Conservation (phyloP, 2,797 vertebrate species). For the Smutsia gigantea region DNA sequence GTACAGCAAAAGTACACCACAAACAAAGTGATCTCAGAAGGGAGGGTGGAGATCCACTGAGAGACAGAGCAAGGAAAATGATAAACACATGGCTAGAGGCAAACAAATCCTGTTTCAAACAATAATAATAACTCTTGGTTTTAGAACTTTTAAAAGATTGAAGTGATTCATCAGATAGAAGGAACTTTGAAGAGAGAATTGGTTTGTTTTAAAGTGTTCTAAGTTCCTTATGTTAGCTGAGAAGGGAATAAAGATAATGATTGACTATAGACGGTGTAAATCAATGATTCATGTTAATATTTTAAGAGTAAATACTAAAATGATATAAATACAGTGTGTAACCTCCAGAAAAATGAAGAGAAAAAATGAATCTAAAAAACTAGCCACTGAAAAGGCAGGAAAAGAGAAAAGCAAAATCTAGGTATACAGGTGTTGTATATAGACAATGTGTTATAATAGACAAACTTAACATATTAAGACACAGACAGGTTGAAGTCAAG, state of each 20-base stretch:
- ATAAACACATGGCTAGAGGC: not conserved
- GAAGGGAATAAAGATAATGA: not conserved
- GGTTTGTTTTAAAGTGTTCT: not conserved
- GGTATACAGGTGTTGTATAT: not conserved
- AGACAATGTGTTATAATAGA: not conserved
- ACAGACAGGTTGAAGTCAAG: not conserved
- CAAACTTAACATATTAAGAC: not conserved
- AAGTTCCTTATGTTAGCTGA: not conserved
- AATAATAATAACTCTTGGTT: not conserved
- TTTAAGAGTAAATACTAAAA: slow-evolving; percentile 5
- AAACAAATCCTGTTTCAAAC: not conserved
- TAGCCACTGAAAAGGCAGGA: not conserved
- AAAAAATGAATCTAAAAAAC: not conserved
- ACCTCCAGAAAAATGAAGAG: not conserved
- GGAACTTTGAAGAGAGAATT: not conserved
- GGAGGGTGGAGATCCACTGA: not conserved
- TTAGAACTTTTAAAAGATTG: not conserved
- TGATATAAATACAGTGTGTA: not conserved
- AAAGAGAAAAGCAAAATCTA: not conserved
- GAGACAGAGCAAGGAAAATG: not conserved
- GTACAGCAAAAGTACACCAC: not conserved
- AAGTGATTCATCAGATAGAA: not conserved
- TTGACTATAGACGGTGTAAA: not conserved
- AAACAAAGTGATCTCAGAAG: not conserved
- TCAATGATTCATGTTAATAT: not conserved